These are phyloP conservation scores for Pyxicephalus adspersus DNA, from an alignment of 2,113 vertebrate species.

Conservation along the genomic window DNA sequence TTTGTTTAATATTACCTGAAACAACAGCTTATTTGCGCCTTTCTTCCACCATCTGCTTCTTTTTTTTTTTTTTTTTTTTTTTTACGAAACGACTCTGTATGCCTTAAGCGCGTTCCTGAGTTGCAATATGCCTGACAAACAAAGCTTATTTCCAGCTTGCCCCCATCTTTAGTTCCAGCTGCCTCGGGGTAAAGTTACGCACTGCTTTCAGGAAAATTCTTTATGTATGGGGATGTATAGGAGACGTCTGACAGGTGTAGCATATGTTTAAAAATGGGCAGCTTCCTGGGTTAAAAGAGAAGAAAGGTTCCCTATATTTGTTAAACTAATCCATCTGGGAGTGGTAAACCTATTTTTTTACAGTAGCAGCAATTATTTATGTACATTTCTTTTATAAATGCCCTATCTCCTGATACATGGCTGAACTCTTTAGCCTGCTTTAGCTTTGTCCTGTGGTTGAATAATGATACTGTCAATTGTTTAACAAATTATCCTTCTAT, in stretches of 20 bases:
- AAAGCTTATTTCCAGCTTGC: not conserved
- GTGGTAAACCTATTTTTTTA: no score
- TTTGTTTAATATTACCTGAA: conserved; percentile 12
- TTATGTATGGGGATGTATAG: conserved; percentile 24
- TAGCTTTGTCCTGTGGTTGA: no score
- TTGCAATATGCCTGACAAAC: not conserved
- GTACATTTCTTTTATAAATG: no score
- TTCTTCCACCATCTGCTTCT: not conserved
- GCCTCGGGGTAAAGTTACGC: conserved; percentile 29
- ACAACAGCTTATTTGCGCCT: conserved; percentile 26
- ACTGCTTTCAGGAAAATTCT: not conserved
- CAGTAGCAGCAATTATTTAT: no score
- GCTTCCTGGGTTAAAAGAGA: not conserved
- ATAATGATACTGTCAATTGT: no score
- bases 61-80: not conserved
- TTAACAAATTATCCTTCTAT: no score
- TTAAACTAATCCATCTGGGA: no score
- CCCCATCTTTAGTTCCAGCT: conserved; percentile 26
- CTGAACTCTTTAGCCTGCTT: no score
- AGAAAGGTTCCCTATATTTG: not conserved
- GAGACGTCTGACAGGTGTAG: conserved; percentile 10
- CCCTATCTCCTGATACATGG: no score
- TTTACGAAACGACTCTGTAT: conserved; percentile 25
- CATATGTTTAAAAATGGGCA: not conserved
- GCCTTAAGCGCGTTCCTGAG: not conserved